These are phyloP conservation scores for Pseudanteris insignis DNA, from an alignment of 2,888 invertebrate genomes.

Conservation along the genomic window DNA sequence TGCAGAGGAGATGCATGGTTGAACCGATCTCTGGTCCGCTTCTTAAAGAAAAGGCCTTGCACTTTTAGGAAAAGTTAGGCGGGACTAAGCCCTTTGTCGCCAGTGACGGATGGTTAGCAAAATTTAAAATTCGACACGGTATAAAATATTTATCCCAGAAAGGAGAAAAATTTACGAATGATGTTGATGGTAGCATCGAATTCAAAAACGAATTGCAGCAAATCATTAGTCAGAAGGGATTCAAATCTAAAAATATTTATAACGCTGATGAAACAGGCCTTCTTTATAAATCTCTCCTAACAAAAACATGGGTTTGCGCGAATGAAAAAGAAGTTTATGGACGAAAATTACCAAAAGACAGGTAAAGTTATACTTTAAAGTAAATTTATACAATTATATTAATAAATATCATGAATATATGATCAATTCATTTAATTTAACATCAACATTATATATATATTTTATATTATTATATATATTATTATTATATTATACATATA, in stretches of 20 bases:
- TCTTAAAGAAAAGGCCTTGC: slow-evolving; percentile 5
- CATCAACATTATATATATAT: background rate
- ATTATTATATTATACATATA: too few relatives aligned
- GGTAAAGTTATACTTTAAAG: background rate
- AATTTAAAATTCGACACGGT: slow-evolving; percentile 5
- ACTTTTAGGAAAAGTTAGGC: background rate
- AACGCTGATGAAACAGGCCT: slow-evolving; percentile 10
- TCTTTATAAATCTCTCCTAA: background rate
- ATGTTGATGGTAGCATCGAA: background rate
- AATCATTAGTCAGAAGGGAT: slow-evolving; percentile 1
- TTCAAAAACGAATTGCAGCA: background rate
- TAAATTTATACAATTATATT: background rate
- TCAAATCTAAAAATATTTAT: slow-evolving; percentile 1
- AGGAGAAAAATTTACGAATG: slow-evolving; percentile 6
- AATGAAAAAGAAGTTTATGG: slow-evolving; percentile 6
- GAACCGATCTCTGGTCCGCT: slow-evolving; percentile 8
- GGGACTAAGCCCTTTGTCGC: slow-evolving; percentile 1
- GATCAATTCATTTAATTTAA: background rate
- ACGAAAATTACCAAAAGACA: slow-evolving; percentile 6
- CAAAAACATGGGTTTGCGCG: background rate
- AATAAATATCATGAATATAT: background rate
- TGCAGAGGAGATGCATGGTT: slow-evolving; percentile 3
- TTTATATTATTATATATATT: background rate
- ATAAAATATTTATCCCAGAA: background rate
- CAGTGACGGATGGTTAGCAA: slow-evolving; percentile 7